Evolutionary conservation across 2,113 vertebrate genomes (phyloP), one percentile per base, ranked within the genome.

Genomic region (Aramus guarauna): DNA sequence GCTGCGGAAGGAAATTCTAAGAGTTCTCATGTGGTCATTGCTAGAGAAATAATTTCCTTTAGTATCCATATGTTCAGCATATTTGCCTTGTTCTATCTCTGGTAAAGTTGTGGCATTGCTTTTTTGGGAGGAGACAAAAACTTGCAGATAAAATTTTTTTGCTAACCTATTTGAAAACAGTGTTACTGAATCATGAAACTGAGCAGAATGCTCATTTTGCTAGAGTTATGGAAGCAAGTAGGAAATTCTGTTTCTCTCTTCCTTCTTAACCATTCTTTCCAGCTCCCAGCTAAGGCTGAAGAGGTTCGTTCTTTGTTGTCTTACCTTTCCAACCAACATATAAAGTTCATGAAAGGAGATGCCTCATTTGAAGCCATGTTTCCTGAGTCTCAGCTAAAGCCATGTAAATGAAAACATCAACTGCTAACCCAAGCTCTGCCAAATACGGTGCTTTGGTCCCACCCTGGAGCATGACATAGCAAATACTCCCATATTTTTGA

Each of bases 81-180:
- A 82, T 94, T 97, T 95, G 64, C 50, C 73, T 85, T 86, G 30
- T 84, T 96, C 85, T 94, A 6, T 73, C 78, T 88, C 86, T 90
- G 60, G 63, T 86, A 39, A 86, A 85, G 45, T 68, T 85, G 24
- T 60, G 62, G 60, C 45, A 47, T 34, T 75, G 8, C 21, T 84
- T 91, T 85, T 63, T 13, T 53, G 36, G 15, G 24, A 64, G 53
- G 82, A 93, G 32, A 41, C 9, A 45, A 71, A 74, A 86, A 27
- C 15, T 74, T 59, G 22, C 41, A 86, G 43, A 73, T 64, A 32
- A 60, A 81, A 64, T 4, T 4, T 88, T 85, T 73, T 55, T 22
- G 26, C 22, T 81, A 71, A 84, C n/a, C 22, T 63, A 5, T 71
- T 32, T 84, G 32, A 62, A 80, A 91, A 73, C 7, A 30, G 30